phyloP scores from a whole-genome alignment of 2,797 vertebrate species.

The Sebastiscus tertius region DNA sequence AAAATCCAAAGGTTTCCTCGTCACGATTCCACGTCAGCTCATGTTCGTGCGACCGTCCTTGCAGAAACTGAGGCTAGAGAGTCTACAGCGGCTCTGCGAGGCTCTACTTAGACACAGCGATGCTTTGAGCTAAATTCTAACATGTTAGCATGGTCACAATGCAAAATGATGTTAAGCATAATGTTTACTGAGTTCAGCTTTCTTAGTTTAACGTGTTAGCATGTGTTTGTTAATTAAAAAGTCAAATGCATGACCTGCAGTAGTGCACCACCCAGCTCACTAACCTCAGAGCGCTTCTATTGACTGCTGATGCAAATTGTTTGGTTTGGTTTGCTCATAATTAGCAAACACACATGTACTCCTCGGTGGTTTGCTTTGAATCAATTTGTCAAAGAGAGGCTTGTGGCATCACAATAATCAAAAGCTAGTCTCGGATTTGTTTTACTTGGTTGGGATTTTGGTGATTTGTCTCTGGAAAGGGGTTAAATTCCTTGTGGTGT shows the following conservation, averaged over 20 bases:
- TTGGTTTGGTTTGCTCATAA: conserved; percentile 28
- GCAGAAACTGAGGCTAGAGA: too few relatives aligned
- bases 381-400: conserved; percentile 41
- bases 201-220: background rate
- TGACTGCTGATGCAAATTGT: conserved; percentile 12
- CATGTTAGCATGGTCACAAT: background rate
- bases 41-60: too few relatives aligned
- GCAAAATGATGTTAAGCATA: background rate
- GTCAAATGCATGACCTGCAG: background rate
- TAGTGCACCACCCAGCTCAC: background rate
- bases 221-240: background rate
- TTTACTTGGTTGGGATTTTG: conserved; percentile 50
- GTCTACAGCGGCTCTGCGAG: background rate
- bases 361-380: conserved; percentile 36
- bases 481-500: conserved; percentile 50
- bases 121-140: background rate
- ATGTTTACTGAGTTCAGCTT: background rate
- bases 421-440: conserved; percentile 50
- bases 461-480: conserved; percentile 41
- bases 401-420: conserved; percentile 44
- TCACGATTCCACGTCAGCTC: too few relatives aligned
- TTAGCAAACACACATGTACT: conserved; percentile 22
- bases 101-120: background rate
- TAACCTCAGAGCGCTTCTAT: conserved; percentile 23
- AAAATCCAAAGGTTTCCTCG: too few relatives aligned